Conservation (phyloP, 2,888 invertebrate species). For the Diarsia rubi region DNA sequence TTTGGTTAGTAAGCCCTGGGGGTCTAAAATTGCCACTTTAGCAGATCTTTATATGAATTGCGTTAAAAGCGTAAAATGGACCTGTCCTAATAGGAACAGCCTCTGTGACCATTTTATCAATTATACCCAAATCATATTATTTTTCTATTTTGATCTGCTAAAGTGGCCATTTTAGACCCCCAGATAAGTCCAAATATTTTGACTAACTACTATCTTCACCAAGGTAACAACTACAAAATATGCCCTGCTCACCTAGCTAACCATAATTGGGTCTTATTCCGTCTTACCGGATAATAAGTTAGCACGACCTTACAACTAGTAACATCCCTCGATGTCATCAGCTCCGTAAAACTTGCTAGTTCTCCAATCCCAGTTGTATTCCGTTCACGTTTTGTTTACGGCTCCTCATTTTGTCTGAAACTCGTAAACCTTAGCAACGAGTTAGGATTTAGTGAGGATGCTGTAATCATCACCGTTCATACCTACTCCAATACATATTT, state of each 20-base stretch:
- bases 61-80: no score
- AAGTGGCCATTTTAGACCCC: no score
- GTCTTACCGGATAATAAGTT: not conserved
- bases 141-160: no score
- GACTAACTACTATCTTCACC: not conserved
- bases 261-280: not conserved
- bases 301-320: slow-evolving; percentile 5
- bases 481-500: slow-evolving; percentile 21
- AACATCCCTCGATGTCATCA: slow-evolving; percentile 4
- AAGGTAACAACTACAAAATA: not conserved
- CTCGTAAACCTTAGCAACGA: slow-evolving; percentile 50
- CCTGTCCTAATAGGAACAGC: no score
- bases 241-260: not conserved
- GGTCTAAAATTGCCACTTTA: no score
- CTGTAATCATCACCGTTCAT: slow-evolving; percentile 30
- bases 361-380: slow-evolving; percentile 17
- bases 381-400: slow-evolving; percentile 54
- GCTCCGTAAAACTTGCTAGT: not conserved
- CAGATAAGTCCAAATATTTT: not conserved
- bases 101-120: no score
- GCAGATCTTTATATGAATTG: no score
- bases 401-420: slow-evolving; percentile 45
- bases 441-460: slow-evolving; percentile 38
- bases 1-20: not conserved
- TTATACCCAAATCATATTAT: no score